Percentiles rank a stretch among this genome's conserved stretches.
Conservation (phyloP, 2,113 vertebrate genomes). For the Zeus faber region DNA sequence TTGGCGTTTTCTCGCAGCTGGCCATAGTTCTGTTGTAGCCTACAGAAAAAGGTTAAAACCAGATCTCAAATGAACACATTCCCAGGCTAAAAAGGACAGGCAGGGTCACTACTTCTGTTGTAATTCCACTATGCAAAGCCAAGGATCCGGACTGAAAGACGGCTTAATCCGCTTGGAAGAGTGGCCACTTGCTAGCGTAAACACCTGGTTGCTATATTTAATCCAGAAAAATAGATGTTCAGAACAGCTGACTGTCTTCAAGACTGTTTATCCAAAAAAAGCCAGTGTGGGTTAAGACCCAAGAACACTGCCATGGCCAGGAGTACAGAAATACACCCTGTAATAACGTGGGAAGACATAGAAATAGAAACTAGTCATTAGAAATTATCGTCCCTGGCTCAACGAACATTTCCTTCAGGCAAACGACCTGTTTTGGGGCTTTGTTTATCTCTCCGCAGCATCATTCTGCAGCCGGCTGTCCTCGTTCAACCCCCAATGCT, state of each 20-base stretch:
- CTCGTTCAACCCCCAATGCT: conserved; percentile 30
- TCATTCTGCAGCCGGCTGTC: conserved; percentile 34
- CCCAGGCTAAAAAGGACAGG: too few species aligned
- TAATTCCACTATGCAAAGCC: background rate
- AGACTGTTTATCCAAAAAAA: conserved; percentile 2
- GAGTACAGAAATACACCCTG: conserved; percentile 30
- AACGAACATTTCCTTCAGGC: conserved; percentile 34
- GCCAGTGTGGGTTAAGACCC: background rate
- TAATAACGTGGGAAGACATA: conserved; percentile 5
- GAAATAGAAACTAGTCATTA: conserved; percentile 42
- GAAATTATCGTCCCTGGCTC: conserved; percentile 18
- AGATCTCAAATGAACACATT: too few species aligned
- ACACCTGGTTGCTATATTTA: conserved; percentile 1
- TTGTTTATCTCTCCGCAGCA: conserved; percentile 32
- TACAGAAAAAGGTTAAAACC: too few species aligned
- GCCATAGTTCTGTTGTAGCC: background rate
- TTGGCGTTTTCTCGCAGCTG: conserved; percentile 8
- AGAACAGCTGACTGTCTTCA: background rate
- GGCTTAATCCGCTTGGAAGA: background rate
- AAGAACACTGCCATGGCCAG: too few species aligned
- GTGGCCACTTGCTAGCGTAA: conserved; percentile 1
- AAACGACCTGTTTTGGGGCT: conserved; percentile 27
- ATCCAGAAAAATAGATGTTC: conserved; percentile 8
- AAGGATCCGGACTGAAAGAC: background rate
- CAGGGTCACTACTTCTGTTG: too few species aligned